These are phyloP conservation scores for Mystacornis crossleyi DNA, from an alignment of 2,113 vertebrate genomes.

Conservation along the genomic window DNA sequence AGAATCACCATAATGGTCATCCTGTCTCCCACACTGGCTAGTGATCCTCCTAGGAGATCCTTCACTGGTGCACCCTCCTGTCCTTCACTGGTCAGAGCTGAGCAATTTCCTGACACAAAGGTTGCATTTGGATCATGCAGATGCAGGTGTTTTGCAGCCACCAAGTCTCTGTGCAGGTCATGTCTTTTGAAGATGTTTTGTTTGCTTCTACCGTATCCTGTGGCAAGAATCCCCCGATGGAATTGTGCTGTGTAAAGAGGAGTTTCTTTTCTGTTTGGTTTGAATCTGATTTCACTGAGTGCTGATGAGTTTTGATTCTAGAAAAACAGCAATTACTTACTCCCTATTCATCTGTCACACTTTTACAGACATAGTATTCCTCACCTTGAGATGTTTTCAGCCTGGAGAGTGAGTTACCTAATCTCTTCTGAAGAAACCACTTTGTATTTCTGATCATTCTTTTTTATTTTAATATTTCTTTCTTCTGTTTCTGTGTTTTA, in stretches of 20 bases:
- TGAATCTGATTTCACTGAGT: neutral
- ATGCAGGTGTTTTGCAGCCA: neutral
- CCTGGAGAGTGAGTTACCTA: neutral
- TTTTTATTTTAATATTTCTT: neutral
- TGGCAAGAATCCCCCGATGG: neutral
- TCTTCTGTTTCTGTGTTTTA: neutral
- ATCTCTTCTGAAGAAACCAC: neutral
- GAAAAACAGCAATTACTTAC: neutral
- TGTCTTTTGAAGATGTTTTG: neutral
- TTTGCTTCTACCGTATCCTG: neutral
- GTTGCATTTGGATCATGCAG: neutral
- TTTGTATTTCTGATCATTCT: neutral
- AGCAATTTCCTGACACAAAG: neutral
- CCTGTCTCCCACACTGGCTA: neutral
- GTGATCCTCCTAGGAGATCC: neutral
- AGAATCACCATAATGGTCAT: neutral
- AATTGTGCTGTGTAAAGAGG: neutral
- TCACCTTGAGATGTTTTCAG: neutral
- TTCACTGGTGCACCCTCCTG: neutral
- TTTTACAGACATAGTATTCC: neutral
- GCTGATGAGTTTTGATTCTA: neutral
- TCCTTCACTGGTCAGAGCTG: neutral
- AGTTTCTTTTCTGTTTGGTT: neutral
- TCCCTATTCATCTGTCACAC: neutral
- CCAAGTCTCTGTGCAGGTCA: neutral